A percentile compares a stretch with the other conserved stretches of the same genome.
These are phyloP conservation scores for Pseudochirops cupreus DNA, from an alignment of 2,797 vertebrate species.

Conservation along the genomic window DNA sequence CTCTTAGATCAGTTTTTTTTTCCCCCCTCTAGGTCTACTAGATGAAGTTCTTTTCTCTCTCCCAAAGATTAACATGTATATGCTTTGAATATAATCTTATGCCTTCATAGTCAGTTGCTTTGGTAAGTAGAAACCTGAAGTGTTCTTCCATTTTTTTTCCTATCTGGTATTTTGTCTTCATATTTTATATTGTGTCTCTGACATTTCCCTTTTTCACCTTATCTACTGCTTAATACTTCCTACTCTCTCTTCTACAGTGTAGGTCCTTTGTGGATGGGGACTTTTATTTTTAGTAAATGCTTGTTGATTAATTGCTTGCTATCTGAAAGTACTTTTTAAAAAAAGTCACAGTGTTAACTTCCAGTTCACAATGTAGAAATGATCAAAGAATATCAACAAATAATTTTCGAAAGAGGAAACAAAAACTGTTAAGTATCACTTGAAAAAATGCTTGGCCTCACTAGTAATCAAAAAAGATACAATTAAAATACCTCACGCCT, in stretches of 20 bases:
- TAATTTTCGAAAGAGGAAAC: not conserved
- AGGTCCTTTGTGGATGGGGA: not conserved
- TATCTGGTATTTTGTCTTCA: not conserved
- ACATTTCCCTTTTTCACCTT: not conserved
- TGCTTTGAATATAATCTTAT: not conserved
- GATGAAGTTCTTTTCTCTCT: not conserved
- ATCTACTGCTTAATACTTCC: not conserved
- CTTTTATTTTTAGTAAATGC: not conserved
- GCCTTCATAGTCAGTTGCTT: not conserved
- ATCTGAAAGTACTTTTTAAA: not conserved
- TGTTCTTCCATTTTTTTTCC: not conserved
- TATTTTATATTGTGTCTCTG: not conserved
- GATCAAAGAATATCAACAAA: not conserved
- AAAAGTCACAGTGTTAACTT: not conserved
- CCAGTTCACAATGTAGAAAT: not conserved
- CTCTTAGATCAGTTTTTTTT: not conserved
- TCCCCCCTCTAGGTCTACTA: not conserved
- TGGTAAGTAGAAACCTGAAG: not conserved
- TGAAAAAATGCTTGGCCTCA: not conserved
- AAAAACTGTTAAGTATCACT: not conserved
- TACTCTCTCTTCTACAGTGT: not conserved
- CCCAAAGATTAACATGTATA: not conserved
- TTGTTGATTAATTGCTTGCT: not conserved
- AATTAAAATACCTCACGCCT: not conserved
- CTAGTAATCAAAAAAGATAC: not conserved